A percentile compares a stretch with the other conserved stretches of the same genome.
Evolutionary conservation across 2,797 vertebrate genomes (phyloP).

Genomic region (Anas acuta): DNA sequence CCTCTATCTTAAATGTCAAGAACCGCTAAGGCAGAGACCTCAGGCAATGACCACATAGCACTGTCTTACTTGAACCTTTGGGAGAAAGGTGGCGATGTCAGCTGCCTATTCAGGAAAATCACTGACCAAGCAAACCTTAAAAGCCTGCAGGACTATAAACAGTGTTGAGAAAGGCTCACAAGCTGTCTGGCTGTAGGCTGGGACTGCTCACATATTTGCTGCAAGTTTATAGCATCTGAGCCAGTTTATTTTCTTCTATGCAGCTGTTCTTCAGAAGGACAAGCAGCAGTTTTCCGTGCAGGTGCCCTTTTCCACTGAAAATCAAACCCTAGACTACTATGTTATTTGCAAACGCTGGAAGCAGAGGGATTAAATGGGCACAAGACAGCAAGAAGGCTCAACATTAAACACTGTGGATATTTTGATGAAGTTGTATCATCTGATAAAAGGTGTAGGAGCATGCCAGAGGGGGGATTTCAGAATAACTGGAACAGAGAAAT

Average conservation of each 20-base stretch:
- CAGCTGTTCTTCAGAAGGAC: not conserved
- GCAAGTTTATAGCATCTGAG: not conserved
- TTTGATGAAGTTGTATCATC: not conserved
- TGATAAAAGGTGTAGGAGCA: not conserved
- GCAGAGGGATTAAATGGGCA: not conserved
- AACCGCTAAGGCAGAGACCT: not conserved
- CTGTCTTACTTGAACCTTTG: not conserved
- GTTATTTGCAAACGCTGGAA: not conserved
- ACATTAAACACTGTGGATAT: not conserved
- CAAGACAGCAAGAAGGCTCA: not conserved
- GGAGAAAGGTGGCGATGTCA: slow-evolving; percentile 17
- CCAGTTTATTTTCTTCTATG: not conserved
- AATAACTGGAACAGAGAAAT: not conserved
- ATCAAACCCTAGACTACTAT: not conserved
- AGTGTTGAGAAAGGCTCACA: not conserved
- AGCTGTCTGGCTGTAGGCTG: not conserved
- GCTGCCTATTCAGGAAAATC: slow-evolving; percentile 8
- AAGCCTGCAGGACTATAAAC: slow-evolving; percentile 29
- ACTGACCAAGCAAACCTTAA: not conserved
- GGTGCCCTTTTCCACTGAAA: not conserved
- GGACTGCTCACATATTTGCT: not conserved
- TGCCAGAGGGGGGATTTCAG: not conserved
- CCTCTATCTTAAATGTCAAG: slow-evolving; percentile 41
- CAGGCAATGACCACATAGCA: not conserved
- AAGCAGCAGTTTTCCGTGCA: not conserved